Percentiles rank a stretch among this genome's conserved stretches.
Conservation (phyloP, 2,797 vertebrate genomes). For the Enteromius treurensis region DNA sequence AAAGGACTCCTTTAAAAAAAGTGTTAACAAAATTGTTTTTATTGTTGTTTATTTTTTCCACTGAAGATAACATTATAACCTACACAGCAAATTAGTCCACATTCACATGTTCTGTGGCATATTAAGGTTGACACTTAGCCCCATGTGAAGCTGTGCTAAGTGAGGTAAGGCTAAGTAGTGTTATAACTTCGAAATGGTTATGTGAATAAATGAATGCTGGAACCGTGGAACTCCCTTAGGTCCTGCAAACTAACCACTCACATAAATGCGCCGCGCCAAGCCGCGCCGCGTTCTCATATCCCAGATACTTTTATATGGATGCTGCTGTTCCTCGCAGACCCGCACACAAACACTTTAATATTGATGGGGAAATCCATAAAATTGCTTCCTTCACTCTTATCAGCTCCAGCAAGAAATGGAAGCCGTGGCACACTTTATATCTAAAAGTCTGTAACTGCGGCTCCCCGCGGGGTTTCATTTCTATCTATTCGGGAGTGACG, state of each 20-base stretch:
- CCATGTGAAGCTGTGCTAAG: constrained; percentile 51
- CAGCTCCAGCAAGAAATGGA: constrained; percentile 43
- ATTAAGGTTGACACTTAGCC: constrained; percentile 21
- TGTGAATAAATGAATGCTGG: constrained; percentile 23
- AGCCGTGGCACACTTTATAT: constrained; percentile 36
- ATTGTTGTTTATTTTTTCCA: too few species aligned
- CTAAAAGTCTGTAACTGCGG: constrained; percentile 26
- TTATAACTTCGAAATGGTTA: constrained; percentile 43
- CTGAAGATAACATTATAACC: background rate
- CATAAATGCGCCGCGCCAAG: constrained; percentile 20
- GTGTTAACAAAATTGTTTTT: too few species aligned
- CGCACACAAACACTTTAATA: constrained; percentile 44
- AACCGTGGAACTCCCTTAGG: constrained; percentile 7
- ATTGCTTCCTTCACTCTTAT: constrained; percentile 43
- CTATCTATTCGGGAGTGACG: constrained; percentile 21
- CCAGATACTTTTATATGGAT: constrained; percentile 42
- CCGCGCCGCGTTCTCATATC: constrained; percentile 6
- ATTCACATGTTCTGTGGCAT: background rate
- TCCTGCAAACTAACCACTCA: constrained; percentile 21
- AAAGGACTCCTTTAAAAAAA: too few species aligned
- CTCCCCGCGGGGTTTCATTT: constrained; percentile 27
- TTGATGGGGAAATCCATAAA: constrained; percentile 47
- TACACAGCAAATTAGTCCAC: constrained; percentile 12
- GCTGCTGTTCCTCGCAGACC: constrained; percentile 8
- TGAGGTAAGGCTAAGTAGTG: constrained; percentile 47